These are phyloP conservation scores for Aspiorhynchus laticeps DNA, from an alignment of 2,113 vertebrate species.

Conservation along the genomic window DNA sequence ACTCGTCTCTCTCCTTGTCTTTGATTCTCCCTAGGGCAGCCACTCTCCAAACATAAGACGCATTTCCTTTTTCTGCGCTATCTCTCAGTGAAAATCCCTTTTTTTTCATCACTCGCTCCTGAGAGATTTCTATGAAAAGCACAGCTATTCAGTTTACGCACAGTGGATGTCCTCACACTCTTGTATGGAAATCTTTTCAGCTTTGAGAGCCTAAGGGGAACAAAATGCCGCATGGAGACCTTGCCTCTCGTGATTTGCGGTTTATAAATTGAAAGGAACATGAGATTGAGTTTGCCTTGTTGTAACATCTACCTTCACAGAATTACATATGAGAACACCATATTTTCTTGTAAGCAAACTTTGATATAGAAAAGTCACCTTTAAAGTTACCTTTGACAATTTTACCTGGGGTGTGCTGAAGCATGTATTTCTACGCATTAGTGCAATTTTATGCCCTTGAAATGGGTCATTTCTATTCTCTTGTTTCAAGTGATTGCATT, in stretches of 20 bases:
- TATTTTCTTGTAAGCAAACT: constrained; percentile 1
- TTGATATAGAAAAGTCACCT: constrained; percentile 25
- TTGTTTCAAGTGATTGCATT: neutral
- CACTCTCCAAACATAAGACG: constrained; percentile 55
- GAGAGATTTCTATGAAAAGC: constrained; percentile 66
- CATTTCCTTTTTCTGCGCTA: constrained; percentile 62
- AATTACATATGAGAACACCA: neutral
- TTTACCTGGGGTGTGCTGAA: neutral
- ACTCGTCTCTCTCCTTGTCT: constrained; percentile 36
- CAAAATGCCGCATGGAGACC: constrained; percentile 64
- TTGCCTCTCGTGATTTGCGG: constrained; percentile 37
- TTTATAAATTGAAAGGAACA: neutral
- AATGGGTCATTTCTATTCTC: neutral
- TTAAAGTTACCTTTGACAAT: neutral
- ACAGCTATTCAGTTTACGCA: constrained; percentile 63
- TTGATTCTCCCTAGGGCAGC: constrained; percentile 59
- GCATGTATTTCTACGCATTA: neutral
- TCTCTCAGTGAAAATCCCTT: constrained; percentile 56
- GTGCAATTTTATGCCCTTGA: neutral
- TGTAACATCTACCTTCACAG: neutral
- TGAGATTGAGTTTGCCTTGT: constrained; percentile 9
- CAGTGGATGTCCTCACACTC: constrained; percentile 62
- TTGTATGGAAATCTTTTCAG: constrained; percentile 63
- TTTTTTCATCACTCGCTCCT: constrained; percentile 49
- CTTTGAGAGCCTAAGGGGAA: constrained; percentile 69